These are phyloP conservation scores for Thamnaconus septentrionalis DNA, from an alignment of 2,113 vertebrate species.

Conservation along the genomic window DNA sequence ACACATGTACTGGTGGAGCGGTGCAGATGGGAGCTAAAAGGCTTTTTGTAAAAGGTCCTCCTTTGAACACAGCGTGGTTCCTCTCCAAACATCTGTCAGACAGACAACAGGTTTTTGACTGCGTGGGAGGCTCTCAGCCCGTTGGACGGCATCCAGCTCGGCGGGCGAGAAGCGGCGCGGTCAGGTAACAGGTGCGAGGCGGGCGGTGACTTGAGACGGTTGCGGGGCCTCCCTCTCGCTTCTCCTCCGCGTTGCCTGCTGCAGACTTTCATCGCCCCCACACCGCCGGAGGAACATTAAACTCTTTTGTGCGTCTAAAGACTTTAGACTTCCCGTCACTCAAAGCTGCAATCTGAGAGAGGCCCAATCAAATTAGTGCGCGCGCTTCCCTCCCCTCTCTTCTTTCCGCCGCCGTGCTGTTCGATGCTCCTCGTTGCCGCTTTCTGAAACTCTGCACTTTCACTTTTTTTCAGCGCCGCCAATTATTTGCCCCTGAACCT, in stretches of 20 bases:
- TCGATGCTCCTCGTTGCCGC: too few relatives aligned
- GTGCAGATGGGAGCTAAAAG: too few relatives aligned
- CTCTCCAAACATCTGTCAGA: slow-evolving; percentile 33
- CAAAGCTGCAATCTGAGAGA: slow-evolving; percentile 60
- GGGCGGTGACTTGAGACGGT: slow-evolving; percentile 59
- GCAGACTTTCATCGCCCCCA: slow-evolving; percentile 61
- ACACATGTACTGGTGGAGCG: slow-evolving; percentile 16
- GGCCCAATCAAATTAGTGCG: slow-evolving; percentile 50
- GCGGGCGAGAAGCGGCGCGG: slow-evolving; percentile 27
- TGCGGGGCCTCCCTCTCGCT: slow-evolving; percentile 43
- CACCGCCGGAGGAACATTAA: slow-evolving; percentile 57
- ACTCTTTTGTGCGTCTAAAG: slow-evolving; percentile 66
- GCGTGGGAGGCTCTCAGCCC: slow-evolving; percentile 5
- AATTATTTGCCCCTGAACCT: too few relatives aligned
- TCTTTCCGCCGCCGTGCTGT: slow-evolving; percentile 12
- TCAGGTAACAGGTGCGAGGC: slow-evolving; percentile 47
- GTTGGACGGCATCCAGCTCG: slow-evolving; percentile 20
- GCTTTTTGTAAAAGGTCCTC: slow-evolving; percentile 10
- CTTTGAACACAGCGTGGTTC: slow-evolving; percentile 45
- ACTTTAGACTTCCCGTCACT: slow-evolving; percentile 52
- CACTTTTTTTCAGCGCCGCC: too few relatives aligned
- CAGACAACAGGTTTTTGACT: slow-evolving; percentile 29
- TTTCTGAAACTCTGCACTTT: too few relatives aligned
- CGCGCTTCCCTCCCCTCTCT: slow-evolving; percentile 34
- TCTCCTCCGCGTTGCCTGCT: slow-evolving; percentile 41